phyloP scores from a whole-genome alignment of 2,797 vertebrate genomes.

The Otus scops region DNA sequence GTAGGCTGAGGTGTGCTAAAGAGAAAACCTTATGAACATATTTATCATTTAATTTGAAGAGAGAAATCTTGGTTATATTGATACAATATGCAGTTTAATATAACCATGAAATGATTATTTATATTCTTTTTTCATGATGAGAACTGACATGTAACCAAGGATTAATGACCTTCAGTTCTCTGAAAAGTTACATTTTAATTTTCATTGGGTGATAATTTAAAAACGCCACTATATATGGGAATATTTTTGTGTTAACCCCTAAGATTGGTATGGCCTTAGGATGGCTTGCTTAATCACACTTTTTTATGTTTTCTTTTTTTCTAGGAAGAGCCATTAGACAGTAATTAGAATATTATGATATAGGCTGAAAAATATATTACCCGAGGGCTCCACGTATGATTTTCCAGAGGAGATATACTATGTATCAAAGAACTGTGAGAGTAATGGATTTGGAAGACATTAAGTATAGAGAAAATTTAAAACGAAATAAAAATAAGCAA shows the following conservation, averaged over 20 bases:
- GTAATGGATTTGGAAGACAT: not conserved
- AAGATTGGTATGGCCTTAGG: not conserved
- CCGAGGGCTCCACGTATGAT: not conserved
- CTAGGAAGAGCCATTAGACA: not conserved
- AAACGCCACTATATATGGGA: not conserved
- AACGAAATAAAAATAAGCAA: not conserved
- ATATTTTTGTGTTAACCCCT: not conserved
- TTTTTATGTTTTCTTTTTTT: not conserved
- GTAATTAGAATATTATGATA: constrained; percentile 21
- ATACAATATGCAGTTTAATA: not conserved
- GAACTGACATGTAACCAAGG: not conserved
- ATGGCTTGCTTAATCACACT: constrained; percentile 12
- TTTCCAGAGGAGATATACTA: not conserved
- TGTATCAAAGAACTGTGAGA: not conserved
- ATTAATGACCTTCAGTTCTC: not conserved
- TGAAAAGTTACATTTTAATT: constrained; percentile 33
- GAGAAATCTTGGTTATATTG: not conserved
- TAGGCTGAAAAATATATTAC: constrained; percentile 1
- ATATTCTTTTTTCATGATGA: not conserved
- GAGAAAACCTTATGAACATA: not conserved
- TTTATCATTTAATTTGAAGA: constrained; percentile 41
- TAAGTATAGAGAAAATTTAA: constrained; percentile 7
- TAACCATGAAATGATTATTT: not conserved
- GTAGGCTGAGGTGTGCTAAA: constrained; percentile 11
- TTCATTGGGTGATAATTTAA: not conserved